These are phyloP conservation scores for Galemys pyrenaicus DNA, from an alignment of 2,113 vertebrate species.

Conservation along the genomic window DNA sequence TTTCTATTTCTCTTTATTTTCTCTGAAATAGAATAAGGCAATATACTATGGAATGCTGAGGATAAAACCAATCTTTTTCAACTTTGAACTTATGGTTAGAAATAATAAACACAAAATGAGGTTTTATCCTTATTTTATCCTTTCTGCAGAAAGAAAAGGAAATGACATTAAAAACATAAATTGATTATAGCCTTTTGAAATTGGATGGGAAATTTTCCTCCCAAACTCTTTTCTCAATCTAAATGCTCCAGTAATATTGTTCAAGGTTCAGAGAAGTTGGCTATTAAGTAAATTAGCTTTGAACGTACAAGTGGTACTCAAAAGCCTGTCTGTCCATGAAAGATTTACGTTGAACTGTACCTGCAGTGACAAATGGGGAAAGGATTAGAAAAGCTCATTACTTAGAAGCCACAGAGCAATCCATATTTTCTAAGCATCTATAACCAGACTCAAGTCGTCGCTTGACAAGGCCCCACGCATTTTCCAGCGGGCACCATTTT, in stretches of 20 bases:
- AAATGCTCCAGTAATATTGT: conserved; percentile 68
- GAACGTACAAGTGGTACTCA: conserved; percentile 75
- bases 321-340: conserved; percentile 70
- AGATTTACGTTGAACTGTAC: conserved; percentile 56
- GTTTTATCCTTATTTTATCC: conserved; percentile 63
- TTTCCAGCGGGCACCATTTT: conserved; percentile 25
- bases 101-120: conserved; percentile 71
- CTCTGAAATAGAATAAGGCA: conserved; percentile 54
- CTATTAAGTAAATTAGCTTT: conserved; percentile 74
- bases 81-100: conserved; percentile 65
- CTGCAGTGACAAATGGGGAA: conserved; percentile 60
- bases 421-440: conserved; percentile 56
- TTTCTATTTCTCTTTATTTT: conserved; percentile 55
- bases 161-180: conserved; percentile 75
- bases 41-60: conserved; percentile 33
- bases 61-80: conserved; percentile 61
- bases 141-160: conserved; percentile 68
- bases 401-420: conserved; percentile 52
- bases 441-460: conserved; percentile 44
- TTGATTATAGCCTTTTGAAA: conserved; percentile 68
- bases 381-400: conserved; percentile 60
- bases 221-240: conserved; percentile 52
- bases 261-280: conserved; percentile 66
- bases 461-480: conserved; percentile 18
- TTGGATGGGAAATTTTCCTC: conserved; percentile 69